These are phyloP conservation scores for Tolypeutes matacus DNA, from an alignment of 2,797 vertebrate genomes.

Conservation along the genomic window DNA sequence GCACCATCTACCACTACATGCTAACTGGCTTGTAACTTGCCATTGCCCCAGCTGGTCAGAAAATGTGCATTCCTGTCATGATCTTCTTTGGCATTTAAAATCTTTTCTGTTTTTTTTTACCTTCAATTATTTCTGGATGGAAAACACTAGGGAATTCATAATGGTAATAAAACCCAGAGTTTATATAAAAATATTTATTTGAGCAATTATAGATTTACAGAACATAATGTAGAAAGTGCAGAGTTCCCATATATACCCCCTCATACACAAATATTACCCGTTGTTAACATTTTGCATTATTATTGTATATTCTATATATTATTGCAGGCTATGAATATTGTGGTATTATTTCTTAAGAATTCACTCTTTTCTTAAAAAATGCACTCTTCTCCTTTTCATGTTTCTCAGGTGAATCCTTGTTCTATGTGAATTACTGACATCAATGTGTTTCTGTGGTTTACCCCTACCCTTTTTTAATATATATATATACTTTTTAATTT, in stretches of 20 bases:
- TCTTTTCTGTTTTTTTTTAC: neutral
- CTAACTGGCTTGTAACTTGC: neutral
- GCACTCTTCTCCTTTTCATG: neutral
- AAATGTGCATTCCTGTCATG: neutral
- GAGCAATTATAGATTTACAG: no score
- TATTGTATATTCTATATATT: no score
- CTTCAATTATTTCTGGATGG: neutral
- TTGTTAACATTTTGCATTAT: no score
- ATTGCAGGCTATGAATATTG: no score
- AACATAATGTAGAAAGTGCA: no score
- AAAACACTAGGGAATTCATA: neutral
- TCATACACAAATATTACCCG: no score
- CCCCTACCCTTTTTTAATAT: neutral
- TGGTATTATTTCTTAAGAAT: neutral
- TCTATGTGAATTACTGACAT: neutral
- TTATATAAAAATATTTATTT: no score
- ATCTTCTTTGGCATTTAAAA: neutral
- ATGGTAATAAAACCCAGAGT: neutral
- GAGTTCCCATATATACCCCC: no score
- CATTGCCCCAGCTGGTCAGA: neutral
- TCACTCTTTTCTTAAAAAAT: neutral
- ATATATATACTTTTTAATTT: no score
- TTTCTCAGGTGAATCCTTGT: neutral
- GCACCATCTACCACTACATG: neutral
- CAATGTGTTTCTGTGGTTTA: neutral